phyloP scores from a whole-genome alignment of 1,140 invertebrate species.

The Bombus breviceps region DNA sequence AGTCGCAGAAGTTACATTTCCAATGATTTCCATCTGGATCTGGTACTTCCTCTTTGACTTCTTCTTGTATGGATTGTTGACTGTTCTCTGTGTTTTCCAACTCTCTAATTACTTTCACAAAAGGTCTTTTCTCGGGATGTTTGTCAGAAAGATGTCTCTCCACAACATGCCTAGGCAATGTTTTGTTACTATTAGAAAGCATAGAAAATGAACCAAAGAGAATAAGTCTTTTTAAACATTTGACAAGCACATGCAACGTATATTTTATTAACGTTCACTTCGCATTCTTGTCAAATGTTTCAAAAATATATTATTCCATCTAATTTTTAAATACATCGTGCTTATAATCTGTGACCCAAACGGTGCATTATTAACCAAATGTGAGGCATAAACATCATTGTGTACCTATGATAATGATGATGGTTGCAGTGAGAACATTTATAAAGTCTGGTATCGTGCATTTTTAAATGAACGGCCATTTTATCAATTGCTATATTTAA shows the following conservation, averaged over 20 bases:
- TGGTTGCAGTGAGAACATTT: constrained; percentile 87
- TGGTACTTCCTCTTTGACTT: constrained; percentile 65
- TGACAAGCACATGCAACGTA: constrained; percentile 30
- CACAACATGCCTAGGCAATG: constrained; percentile 81
- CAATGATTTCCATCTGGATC: constrained; percentile 84
- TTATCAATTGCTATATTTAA: constrained; percentile 83
- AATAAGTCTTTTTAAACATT: constrained; percentile 46
- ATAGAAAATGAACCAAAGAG: constrained; percentile 50
- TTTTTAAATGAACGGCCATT: constrained; percentile 88
- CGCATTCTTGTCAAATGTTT: constrained; percentile 58
- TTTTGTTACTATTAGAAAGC: constrained; percentile 61
- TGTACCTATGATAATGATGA: constrained; percentile 84
- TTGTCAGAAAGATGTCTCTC: constrained; percentile 87
- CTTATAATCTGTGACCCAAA: not conserved
- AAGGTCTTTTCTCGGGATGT: constrained; percentile 84
- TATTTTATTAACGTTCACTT: not conserved
- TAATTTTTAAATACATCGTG: not conserved
- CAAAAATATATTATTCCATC: not conserved
- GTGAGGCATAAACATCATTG: not conserved
- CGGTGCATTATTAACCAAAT: not conserved
- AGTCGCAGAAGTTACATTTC: constrained; percentile 88
- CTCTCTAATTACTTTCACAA: constrained; percentile 84
- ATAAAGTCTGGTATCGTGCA: constrained; percentile 88
- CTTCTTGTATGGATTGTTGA: constrained; percentile 62
- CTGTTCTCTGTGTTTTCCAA: constrained; percentile 78